Evolutionary conservation across 2,888 invertebrate species (phyloP), one percentile per base, ranked within the genome.

Genomic region (Archaeoteleia sp.): DNA sequence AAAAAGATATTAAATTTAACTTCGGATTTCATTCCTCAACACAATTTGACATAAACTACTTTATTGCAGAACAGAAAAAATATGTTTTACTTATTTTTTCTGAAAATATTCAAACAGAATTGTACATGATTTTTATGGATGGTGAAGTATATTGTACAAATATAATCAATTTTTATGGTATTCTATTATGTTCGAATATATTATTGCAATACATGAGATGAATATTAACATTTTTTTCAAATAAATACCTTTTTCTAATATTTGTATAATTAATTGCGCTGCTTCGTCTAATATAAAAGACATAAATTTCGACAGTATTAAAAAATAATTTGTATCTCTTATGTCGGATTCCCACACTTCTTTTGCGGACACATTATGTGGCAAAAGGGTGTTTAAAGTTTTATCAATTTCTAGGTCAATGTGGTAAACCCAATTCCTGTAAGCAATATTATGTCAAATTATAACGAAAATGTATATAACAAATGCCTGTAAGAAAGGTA

Each of bases 371-470:
- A 57, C 9, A 5, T 74, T 66, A 13, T 75, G 73, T 3, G 53
- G 48, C 1, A 80, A 70, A 1, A 67, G 63, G 10, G 15, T 62
- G 0, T 57, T 14, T 13, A 80, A 66, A 2, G 55, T 71, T 29
- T 78, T 77, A 43, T 82, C 82, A 4, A 82, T 67, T 35, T 78
- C 76, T 17, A 70, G 4, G 25, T 82, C 82, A 20, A 82, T 23
- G 42, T 74, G 75, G 10, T 78, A 67, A 7, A 81, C 37, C 8
- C 77, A 46, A 17, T 10, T 67, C 12, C 76, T 77, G 29, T 30
- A 35, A 68, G 61, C 45, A n/a, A n/a, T n/a, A n/a, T n/a, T n/a
- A n/a, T n/a, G n/a, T n/a, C n/a, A n/a, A n/a, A n/a, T n/a, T n/a
- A n/a, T n/a, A n/a, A n/a, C n/a, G n/a, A n/a, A n/a, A n/a, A n/a